Evolutionary conservation across 2,888 invertebrate genomes (phyloP).

Genomic region (Meiosimyza platycephala): DNA sequence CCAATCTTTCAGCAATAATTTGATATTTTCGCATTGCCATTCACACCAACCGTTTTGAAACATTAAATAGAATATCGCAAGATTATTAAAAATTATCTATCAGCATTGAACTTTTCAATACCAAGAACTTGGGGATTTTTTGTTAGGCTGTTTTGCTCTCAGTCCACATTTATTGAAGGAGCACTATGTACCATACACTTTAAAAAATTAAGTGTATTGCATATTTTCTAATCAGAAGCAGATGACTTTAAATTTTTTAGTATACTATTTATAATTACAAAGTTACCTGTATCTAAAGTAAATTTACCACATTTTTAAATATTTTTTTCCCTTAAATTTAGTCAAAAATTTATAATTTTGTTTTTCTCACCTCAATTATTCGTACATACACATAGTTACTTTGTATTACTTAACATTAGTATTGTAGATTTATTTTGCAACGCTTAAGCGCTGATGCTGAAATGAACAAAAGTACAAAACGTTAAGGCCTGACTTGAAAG

Average conservation of each 20-base stretch:
- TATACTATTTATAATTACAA: conserved; percentile 6
- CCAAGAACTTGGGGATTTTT: too few species aligned
- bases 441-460: conserved; percentile 20
- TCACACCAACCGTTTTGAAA: too few species aligned
- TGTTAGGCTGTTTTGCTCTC: too few species aligned
- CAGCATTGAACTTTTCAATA: too few species aligned
- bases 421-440: conserved; percentile 1
- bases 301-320: conserved; percentile 23
- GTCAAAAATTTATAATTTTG: conserved; percentile 5
- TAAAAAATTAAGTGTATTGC: too few species aligned
- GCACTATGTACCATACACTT: too few species aligned
- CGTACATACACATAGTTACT: background rate
- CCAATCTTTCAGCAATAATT: too few species aligned
- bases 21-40: too few species aligned
- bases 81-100: too few species aligned
- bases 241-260: background rate
- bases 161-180: too few species aligned
- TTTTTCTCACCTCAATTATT: background rate
- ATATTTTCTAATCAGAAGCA: too few species aligned
- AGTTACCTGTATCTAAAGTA: conserved; percentile 28
- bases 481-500: background rate
- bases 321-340: conserved; percentile 3
- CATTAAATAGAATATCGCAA: too few species aligned
- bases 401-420: background rate
- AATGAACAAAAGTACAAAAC: conserved; percentile 27